Evolutionary conservation across 2,797 vertebrate species (phyloP).

Genomic region (Mus spretus): DNA sequence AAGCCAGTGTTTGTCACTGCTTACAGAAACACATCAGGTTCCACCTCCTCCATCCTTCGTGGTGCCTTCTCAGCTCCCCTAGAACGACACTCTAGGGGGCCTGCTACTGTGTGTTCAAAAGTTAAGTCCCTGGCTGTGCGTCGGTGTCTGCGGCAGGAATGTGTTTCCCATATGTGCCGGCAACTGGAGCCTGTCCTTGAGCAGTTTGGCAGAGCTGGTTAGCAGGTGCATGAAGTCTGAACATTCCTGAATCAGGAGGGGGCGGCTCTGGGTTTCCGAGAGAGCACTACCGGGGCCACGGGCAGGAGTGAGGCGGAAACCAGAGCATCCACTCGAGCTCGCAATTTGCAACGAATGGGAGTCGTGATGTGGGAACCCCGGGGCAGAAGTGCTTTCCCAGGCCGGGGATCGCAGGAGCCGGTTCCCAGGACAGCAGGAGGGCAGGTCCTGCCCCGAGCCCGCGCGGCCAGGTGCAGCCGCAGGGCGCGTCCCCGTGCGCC

Average conservation of each 20-base stretch:
- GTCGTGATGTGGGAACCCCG: background rate
- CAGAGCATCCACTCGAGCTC: background rate
- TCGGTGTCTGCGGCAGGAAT: background rate
- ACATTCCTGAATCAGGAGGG: constrained; percentile 45
- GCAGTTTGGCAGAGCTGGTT: background rate
- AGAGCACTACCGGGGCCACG: background rate
- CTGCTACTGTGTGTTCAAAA: background rate
- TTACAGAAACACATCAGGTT: background rate
- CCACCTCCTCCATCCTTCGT: background rate
- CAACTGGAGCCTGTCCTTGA: background rate
- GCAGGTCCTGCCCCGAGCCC: background rate
- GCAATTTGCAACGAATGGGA: background rate
- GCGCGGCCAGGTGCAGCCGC: constrained; percentile 73
- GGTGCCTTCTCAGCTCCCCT: background rate
- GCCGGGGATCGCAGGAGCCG: background rate
- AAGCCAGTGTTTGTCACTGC: background rate
- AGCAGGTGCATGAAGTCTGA: constrained; percentile 71
- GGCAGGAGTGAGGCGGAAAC: background rate
- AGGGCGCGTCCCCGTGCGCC: constrained; percentile 47
- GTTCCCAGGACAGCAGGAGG: background rate
- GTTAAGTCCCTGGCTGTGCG: background rate
- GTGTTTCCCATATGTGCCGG: constrained; percentile 38
- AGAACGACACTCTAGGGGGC: background rate
- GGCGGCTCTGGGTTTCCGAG: constrained; percentile 41
- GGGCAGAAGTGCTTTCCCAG: background rate